phyloP scores from a whole-genome alignment of 2,113 vertebrate genomes.

The Atrichornis clamosus region DNA sequence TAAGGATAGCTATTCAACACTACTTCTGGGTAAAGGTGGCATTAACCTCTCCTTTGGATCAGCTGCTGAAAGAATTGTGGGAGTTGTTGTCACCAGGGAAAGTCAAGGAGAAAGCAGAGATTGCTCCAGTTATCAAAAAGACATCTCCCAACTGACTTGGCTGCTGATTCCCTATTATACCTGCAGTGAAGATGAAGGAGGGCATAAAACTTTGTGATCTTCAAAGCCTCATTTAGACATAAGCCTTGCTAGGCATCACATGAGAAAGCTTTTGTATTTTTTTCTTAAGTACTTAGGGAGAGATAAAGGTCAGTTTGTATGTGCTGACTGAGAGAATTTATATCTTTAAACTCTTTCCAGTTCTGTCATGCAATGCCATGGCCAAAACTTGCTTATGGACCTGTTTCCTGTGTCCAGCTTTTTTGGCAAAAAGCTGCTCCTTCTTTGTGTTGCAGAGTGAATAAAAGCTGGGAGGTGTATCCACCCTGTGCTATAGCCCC shows the following conservation, averaged over 20 bases:
- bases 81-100: not conserved
- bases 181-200: not conserved
- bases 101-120: not conserved
- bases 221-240: not conserved
- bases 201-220: not conserved
- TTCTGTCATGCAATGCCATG: not conserved
- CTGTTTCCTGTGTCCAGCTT: not conserved
- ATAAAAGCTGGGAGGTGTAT: not conserved
- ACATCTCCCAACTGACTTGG: not conserved
- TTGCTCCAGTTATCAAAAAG: not conserved
- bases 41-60: not conserved
- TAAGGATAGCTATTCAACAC: not conserved
- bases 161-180: not conserved
- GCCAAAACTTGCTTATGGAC: not conserved
- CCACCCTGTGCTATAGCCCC: accelerated
- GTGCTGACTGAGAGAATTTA: not conserved
- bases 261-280: not conserved
- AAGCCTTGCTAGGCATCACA: not conserved
- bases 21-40: not conserved
- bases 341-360: not conserved
- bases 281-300: not conserved
- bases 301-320: not conserved
- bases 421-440: not conserved
- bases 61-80: not conserved
- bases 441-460: not conserved